Evolutionary conservation across 53 echinoderm and acorn worm genomes (phyloP), one percentile per base, ranked within the genome.

Genomic region (Luidia sarsii): DNA sequence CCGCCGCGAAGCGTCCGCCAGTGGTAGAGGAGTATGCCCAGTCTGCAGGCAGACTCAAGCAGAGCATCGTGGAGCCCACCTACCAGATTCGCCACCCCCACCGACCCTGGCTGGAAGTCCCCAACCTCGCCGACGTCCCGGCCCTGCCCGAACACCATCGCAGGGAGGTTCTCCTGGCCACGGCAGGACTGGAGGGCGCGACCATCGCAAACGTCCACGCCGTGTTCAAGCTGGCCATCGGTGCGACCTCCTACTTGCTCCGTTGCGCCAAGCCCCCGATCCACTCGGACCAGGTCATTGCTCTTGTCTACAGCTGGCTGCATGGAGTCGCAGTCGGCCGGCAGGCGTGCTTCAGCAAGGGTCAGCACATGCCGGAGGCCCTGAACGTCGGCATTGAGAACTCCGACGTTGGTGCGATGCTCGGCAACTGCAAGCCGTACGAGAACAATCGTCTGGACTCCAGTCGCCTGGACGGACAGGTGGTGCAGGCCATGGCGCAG

Each of bases 401-500:
- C 43, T 82, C 67, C 60, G 74, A 90, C 33, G 67, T 65, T 23
- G 32, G 77, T 54, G 85, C 77, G 8, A 38, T 82, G 29, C 25
- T 67, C 41, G 30, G 23, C 2, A 82, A 82, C 61, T 82, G 53
- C 41, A 37, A 19, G 36, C 33, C 28, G 5, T 56, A 82, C 41
- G 82, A 38, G 13, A 57, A 82, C 18, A 54, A 39, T 18, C 43
- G 32, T 59, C 39, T 68, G 29, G 61, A 69, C 9, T 27, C 22
- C 5, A 48, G 52, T 28, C 14, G 67, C 23, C 68, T 87, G 19
- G 87, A 94, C 50, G 43, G 80, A 5, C 79, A 87, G 16, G 83
- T 79, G 19, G 79, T 79, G 21, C 91, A 95, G 37, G 71, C 80
- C 24, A 88, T 90, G 64, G 85, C 95, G 8, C 95, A 95, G 57